Conservation (phyloP, 2,888 invertebrate species). For the Quadroppia sp. region DNA sequence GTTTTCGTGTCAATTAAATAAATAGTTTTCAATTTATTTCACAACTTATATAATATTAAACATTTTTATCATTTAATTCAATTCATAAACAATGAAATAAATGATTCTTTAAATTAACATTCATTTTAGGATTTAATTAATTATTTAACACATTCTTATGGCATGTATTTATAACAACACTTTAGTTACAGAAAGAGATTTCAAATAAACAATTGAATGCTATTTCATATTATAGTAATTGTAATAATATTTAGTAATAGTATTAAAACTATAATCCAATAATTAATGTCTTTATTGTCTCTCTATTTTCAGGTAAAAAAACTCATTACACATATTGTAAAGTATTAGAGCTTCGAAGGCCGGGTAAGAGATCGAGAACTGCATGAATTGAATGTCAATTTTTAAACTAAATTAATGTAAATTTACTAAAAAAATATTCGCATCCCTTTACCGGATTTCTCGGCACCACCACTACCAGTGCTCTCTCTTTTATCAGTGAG, state of each 20-base stretch:
- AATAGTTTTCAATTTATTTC: not conserved
- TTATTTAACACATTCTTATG: not conserved
- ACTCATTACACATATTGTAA: not conserved
- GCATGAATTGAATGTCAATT: conserved; percentile 15
- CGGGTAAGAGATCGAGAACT: conserved; percentile 11
- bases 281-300: conserved; percentile 4
- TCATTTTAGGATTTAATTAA: not conserved
- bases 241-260: not conserved
- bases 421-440: not conserved
- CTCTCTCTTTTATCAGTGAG: conserved; percentile 7
- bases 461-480: not conserved
- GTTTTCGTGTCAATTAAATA: not conserved
- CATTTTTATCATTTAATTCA: too few relatives aligned
- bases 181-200: too few relatives aligned
- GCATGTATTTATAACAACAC: not conserved
- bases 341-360: conserved; percentile 9
- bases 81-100: too few relatives aligned
- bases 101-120: not conserved
- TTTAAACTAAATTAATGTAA: conserved; percentile 17
- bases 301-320: conserved; percentile 27
- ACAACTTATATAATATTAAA: too few relatives aligned
- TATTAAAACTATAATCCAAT: not conserved
- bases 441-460: conserved; percentile 22
- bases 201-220: too few relatives aligned
- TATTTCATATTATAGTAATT: too few relatives aligned